Evolutionary conservation across 2,797 vertebrate genomes (phyloP).

Genomic region (Anabacerthia variegaticeps): DNA sequence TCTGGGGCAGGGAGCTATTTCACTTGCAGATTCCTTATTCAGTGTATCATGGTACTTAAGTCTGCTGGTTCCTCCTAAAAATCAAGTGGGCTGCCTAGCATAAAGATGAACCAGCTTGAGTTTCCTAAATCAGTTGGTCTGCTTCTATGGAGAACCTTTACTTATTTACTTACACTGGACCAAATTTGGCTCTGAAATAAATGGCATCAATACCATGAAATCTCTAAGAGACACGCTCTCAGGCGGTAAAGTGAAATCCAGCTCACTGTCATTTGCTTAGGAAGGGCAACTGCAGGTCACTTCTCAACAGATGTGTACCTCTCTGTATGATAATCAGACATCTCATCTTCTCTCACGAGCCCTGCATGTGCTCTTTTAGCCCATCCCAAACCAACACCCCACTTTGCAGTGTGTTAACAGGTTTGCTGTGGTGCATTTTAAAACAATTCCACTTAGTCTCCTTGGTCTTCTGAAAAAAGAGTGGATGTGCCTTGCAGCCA

Average conservation of each 20-base stretch:
- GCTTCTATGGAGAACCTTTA: not conserved
- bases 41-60: not conserved
- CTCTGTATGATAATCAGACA: not conserved
- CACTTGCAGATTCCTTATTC: constrained; percentile 1
- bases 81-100: not conserved
- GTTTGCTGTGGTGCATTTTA: constrained; percentile 21
- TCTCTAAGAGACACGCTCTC: not conserved
- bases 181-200: constrained; percentile 35
- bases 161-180: constrained; percentile 19
- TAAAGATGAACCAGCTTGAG: not conserved
- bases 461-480: not conserved
- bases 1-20: not conserved
- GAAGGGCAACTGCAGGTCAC: constrained; percentile 20
- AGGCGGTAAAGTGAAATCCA: not conserved
- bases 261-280: not conserved
- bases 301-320: not conserved
- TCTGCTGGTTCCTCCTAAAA: not conserved
- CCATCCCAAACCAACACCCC: not conserved
- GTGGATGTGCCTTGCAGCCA: not conserved
- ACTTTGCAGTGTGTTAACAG: not conserved
- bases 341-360: not conserved
- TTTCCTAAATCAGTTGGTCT: not conserved
- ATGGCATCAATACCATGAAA: not conserved
- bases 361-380: constrained; percentile 16
- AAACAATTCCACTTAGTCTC: not conserved